Evolutionary conservation across 2,797 vertebrate species (phyloP).

Genomic region (Alcedo quadribrachys): DNA sequence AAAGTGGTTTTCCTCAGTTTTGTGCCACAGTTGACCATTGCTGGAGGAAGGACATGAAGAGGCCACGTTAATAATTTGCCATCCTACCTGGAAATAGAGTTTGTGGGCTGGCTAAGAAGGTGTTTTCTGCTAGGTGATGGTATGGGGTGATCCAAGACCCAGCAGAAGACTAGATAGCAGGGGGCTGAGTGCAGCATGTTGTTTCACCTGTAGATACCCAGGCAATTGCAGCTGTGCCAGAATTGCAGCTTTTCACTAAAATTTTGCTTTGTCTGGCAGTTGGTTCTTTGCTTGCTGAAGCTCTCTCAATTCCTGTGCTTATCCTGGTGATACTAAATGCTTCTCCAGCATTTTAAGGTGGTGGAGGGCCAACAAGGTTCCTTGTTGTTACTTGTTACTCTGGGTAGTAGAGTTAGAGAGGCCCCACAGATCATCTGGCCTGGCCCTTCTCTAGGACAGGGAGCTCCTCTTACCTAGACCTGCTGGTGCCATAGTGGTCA

Average conservation of each 20-base stretch:
- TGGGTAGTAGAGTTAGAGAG: not conserved
- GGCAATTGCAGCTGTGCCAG: not conserved
- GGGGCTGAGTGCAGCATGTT: not conserved
- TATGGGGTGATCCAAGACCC: not conserved
- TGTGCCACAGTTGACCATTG: not conserved
- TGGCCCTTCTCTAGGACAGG: not conserved
- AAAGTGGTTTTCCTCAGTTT: not conserved
- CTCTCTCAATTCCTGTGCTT: not conserved
- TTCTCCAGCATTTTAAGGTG: not conserved
- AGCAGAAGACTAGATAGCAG: not conserved
- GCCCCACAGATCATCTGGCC: accelerated
- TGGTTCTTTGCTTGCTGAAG: not conserved
- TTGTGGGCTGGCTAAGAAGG: not conserved
- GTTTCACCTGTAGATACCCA: not conserved
- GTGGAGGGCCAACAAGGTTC: not conserved
- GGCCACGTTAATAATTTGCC: not conserved
- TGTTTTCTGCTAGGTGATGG: not conserved
- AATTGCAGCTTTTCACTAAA: not conserved
- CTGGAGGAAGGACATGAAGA: not conserved
- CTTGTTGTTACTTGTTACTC: not conserved
- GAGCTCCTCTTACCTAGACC: not conserved
- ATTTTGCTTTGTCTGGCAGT: not conserved
- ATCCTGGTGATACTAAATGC: not conserved
- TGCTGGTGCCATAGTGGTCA: not conserved
- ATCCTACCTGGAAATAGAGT: not conserved